Base-by-base conservation (phyloP, 2,888 invertebrate species). In the Rotaria socialis region DNA sequence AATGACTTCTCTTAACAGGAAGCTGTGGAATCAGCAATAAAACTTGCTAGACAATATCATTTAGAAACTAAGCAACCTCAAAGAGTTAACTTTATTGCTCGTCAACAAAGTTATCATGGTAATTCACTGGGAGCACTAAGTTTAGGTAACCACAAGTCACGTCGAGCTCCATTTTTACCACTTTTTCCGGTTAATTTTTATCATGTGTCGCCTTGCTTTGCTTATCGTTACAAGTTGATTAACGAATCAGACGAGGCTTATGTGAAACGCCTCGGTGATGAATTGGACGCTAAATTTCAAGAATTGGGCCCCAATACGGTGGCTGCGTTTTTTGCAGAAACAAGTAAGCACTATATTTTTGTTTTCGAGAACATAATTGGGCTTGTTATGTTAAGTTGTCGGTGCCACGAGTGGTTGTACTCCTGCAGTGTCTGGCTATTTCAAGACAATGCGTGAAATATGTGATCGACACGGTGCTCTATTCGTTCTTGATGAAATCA, bases 381-480 rank as follows among this genome's bases (percentile, higher is more conserved):
- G 14, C 35, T 41, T 6, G 8, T 19, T 2, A 19, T 6, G 19
- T 11, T 67, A 0, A 67, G 67, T 67, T 35, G 67, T 67, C 2
- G 67, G 67, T 6, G 67, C 67, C 14, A 67, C 67, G 35, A 67
- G 67, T 67, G 67, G 67, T 67, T 67, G 67, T 19, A 67, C 67
- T 41, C 67, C 67, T 16, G 67, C 67, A 35, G 67, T 67, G 35
- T 24, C 35, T 35, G 67, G 35, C 35, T 67, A 67, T 35, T 67
- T 67, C 67, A 67, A 67, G 19, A 24, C 35, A 67, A 67, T 67
- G 16, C 67, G 67, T 67, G 19, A 27, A 16, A 7, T 67, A 2
- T 67, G 67, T 67, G 35, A 67, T 67, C 67, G 67, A 7, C 67
- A 67, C 14, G 67, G 67, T 67, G 67, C 67, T 67, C 35, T 67